These are phyloP conservation scores for Acropternis orthonyx DNA, from an alignment of 2,797 vertebrate species.

Conservation along the genomic window DNA sequence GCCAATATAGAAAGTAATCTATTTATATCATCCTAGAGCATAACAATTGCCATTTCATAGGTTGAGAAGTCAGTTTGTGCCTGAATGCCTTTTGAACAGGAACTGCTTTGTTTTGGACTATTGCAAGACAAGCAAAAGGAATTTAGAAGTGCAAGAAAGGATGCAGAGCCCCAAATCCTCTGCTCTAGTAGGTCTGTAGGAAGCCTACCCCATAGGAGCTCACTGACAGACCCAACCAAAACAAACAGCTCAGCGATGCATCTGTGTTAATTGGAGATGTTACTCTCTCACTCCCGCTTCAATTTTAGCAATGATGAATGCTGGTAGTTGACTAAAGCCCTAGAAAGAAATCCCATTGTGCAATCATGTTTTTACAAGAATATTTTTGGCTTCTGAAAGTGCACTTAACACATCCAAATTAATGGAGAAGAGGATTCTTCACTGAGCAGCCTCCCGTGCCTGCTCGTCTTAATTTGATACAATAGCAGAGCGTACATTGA, in stretches of 20 bases:
- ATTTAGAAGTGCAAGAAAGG: neutral
- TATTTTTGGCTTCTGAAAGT: constrained; percentile 60
- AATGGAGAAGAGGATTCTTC: constrained; percentile 71
- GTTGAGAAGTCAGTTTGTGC: neutral
- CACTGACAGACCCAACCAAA: neutral
- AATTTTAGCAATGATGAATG: constrained; percentile 27
- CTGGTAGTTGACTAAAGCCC: constrained; percentile 25
- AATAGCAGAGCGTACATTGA: constrained; percentile 73
- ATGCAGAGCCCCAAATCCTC: neutral
- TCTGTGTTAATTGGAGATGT: constrained; percentile 7
- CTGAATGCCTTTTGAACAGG: neutral
- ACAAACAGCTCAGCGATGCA: neutral
- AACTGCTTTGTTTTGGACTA: neutral
- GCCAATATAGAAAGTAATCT: neutral
- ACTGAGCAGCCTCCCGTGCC: constrained; percentile 60
- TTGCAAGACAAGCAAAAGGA: neutral
- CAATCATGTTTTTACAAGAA: constrained; percentile 60
- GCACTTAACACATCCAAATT: constrained; percentile 59
- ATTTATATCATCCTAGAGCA: neutral
- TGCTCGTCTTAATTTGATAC: constrained; percentile 75
- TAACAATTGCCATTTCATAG: neutral
- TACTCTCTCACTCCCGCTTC: neutral
- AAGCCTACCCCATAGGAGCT: neutral
- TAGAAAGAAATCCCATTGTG: constrained; percentile 46
- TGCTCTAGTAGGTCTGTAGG: neutral